A percentile compares a stretch with the other conserved stretches of the same genome.
These are phyloP conservation scores for Sylvilagus bachmani DNA, from an alignment of 2,113 vertebrate genomes.

Conservation along the genomic window DNA sequence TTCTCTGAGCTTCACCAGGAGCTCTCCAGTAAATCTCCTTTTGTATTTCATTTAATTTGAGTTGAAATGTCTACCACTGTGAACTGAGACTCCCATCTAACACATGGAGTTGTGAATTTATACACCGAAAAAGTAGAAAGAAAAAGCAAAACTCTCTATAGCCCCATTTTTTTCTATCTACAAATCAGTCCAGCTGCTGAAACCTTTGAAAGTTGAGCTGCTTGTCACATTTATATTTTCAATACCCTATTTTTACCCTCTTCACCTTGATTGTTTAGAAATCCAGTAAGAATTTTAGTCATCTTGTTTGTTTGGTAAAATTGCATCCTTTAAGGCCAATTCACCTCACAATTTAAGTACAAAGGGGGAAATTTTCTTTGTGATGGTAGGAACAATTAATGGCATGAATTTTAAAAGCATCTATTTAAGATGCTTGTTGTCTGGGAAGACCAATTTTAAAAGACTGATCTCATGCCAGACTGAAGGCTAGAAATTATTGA, in stretches of 20 bases:
- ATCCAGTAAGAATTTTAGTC: constrained; percentile 57
- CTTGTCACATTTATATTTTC: constrained; percentile 43
- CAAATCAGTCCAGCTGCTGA: background rate
- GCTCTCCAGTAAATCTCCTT: constrained; percentile 19
- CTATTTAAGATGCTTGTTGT: constrained; percentile 40
- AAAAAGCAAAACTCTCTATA: background rate
- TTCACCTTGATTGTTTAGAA: constrained; percentile 56
- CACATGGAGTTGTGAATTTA: background rate
- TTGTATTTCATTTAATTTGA: constrained; percentile 24
- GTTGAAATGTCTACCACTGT: constrained; percentile 50
- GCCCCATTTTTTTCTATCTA: background rate
- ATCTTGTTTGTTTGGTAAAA: constrained; percentile 67
- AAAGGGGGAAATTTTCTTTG: constrained; percentile 58
- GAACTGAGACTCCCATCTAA: constrained; percentile 2
- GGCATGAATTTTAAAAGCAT: constrained; percentile 60
- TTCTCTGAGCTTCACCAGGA: background rate
- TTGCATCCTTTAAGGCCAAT: constrained; percentile 55
- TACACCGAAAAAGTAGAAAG: background rate
- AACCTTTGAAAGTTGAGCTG: constrained; percentile 14
- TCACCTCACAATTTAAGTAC: background rate
- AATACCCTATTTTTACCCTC: constrained; percentile 21
- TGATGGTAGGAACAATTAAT: constrained; percentile 63
- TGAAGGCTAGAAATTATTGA: constrained; percentile 55
- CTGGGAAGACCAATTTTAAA: constrained; percentile 65
- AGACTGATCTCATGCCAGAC: constrained; percentile 19